phyloP scores from a whole-genome alignment of 2,888 invertebrate genomes.

The Ormyrus thymus region DNA sequence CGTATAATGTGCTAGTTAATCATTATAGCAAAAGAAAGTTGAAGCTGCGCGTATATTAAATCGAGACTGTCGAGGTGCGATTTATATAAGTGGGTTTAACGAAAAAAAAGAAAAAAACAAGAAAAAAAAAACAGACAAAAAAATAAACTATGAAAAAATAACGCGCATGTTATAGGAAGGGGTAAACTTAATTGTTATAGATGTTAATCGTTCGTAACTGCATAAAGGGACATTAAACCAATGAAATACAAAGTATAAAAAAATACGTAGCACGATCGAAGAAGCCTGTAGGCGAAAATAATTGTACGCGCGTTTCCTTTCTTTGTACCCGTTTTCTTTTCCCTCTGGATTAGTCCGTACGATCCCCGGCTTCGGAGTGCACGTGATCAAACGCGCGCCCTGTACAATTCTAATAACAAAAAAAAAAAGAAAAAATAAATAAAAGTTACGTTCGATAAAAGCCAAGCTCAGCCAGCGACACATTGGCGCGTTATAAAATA shows the following conservation, averaged over 20 bases:
- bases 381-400: not conserved
- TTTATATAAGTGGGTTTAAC: not conserved
- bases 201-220: constrained; percentile 61
- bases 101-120: constrained; percentile 3
- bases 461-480: constrained; percentile 31
- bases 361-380: constrained; percentile 20
- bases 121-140: not conserved
- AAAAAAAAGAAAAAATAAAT: constrained; percentile 2
- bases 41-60: constrained; percentile 24
- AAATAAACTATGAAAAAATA: not conserved
- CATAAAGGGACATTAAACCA: constrained; percentile 48
- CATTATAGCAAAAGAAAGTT: constrained; percentile 26
- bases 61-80: constrained; percentile 30
- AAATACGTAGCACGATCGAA: constrained; percentile 51
- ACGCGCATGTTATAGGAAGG: constrained; percentile 15
- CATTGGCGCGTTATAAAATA: constrained; percentile 39
- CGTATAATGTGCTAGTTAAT: constrained; percentile 44
- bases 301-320: constrained; percentile 29
- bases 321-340: not conserved
- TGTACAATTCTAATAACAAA: constrained; percentile 1
- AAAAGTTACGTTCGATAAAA: constrained; percentile 49
- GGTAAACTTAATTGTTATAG: constrained; percentile 57
- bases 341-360: not conserved
- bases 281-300: constrained; percentile 44
- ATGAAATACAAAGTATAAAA: constrained; percentile 6